Evolutionary conservation across 1,140 invertebrate species (phyloP).

Genomic region (Drosophila watanabei): DNA sequence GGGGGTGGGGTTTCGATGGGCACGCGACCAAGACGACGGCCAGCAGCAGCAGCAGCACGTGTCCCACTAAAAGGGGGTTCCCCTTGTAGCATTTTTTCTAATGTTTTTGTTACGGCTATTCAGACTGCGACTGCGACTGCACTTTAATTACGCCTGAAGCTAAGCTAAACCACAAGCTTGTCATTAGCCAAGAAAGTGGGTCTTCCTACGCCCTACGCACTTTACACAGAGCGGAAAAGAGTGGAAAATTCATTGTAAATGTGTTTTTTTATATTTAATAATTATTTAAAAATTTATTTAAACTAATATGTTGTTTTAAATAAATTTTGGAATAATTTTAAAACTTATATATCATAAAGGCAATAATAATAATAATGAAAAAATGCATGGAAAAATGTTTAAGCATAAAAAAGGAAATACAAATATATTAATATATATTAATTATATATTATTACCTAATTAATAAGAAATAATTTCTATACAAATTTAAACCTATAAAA

Average conservation of each 20-base stretch:
- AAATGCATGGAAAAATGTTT: background rate
- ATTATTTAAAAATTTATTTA: background rate
- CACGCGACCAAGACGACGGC: conserved; percentile 49
- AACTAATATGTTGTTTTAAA: too few species aligned
- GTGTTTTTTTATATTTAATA: too few species aligned
- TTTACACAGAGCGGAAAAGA: background rate
- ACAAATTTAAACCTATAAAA: background rate
- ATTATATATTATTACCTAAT: too few species aligned
- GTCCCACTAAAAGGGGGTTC: background rate
- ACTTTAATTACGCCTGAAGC: conserved; percentile 72
- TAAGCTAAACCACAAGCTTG: conserved; percentile 31
- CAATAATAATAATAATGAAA: background rate
- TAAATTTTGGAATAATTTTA: too few species aligned
- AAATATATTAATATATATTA: background rate
- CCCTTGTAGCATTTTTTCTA: conserved; percentile 2
- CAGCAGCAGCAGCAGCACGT: conserved; percentile 34
- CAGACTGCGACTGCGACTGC: conserved; percentile 47
- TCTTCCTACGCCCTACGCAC: background rate
- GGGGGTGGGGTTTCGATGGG: conserved; percentile 24
- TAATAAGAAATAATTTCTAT: too few species aligned
- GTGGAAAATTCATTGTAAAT: background rate
- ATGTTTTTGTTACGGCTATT: conserved; percentile 16
- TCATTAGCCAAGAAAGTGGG: conserved; percentile 53
- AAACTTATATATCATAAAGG: too few species aligned
- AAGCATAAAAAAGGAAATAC: background rate